Evolutionary conservation across 2,113 vertebrate species (phyloP).

Genomic region (Chaetodon trifascialis): DNA sequence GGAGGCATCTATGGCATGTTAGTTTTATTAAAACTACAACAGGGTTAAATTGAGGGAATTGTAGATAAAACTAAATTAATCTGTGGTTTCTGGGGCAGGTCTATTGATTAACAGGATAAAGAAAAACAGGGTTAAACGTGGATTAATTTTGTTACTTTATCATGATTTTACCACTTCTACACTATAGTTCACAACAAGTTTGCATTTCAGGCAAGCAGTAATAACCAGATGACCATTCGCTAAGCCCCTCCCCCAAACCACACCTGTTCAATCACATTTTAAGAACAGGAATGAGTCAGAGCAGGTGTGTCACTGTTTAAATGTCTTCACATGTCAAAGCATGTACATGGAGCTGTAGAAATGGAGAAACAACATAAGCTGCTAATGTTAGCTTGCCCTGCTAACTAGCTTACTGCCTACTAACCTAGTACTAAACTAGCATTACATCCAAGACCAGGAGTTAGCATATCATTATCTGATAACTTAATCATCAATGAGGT

Average conservation of each 20-base stretch:
- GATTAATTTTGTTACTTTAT: constrained; percentile 28
- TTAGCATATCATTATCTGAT: neutral
- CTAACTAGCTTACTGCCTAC: neutral
- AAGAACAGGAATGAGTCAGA: neutral
- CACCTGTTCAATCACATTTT: neutral
- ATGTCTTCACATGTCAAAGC: neutral
- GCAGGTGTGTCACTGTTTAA: neutral
- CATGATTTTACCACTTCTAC: constrained; percentile 33
- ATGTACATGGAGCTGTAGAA: neutral
- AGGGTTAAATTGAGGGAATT: neutral
- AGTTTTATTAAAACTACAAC: constrained; percentile 43
- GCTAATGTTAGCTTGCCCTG: neutral
- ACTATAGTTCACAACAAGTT: constrained; percentile 26
- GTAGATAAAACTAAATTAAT: constrained; percentile 20
- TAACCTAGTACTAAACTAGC: neutral
- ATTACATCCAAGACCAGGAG: no score
- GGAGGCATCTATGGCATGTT: constrained; percentile 19
- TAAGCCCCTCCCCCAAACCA: neutral
- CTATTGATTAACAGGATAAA: constrained; percentile 16
- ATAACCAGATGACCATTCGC: neutral
- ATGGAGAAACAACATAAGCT: neutral
- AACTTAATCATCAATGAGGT: neutral
- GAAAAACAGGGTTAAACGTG: constrained; percentile 23
- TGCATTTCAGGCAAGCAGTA: constrained; percentile 68
- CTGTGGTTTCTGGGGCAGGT: neutral